These are phyloP conservation scores for Dascillus cervinus DNA, from an alignment of 2,888 invertebrate species.

Conservation along the genomic window DNA sequence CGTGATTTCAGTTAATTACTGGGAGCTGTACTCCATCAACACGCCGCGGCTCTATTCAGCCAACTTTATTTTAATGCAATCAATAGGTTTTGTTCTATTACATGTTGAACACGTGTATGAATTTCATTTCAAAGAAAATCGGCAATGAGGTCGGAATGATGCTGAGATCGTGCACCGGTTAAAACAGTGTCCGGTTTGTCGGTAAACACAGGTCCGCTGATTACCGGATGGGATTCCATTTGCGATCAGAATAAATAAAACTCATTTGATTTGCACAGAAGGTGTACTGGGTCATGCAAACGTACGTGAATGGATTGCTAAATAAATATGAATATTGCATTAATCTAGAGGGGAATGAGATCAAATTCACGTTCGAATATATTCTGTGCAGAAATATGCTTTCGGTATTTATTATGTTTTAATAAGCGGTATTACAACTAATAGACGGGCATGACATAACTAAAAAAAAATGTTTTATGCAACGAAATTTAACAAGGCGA, in stretches of 20 bases:
- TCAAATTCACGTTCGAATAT: too few species aligned
- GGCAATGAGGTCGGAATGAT: constrained; percentile 6
- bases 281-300: constrained; percentile 16
- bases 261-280: constrained; percentile 17
- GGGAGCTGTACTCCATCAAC: constrained; percentile 20
- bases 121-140: constrained; percentile 6
- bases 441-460: too few species aligned
- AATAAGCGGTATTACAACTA: too few species aligned
- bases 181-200: constrained; percentile 7
- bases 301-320: constrained; percentile 19
- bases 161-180: constrained; percentile 9
- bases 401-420: too few species aligned
- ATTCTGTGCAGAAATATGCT: too few species aligned
- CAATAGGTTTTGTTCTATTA: constrained; percentile 10
- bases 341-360: too few species aligned
- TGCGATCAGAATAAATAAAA: constrained; percentile 22
- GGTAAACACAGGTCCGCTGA: constrained; percentile 18
- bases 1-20: constrained; percentile 33
- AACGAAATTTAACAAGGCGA: too few species aligned
- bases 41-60: constrained; percentile 10
- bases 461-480: too few species aligned
- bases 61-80: constrained; percentile 12
- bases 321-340: constrained; percentile 16
- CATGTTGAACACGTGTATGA: constrained; percentile 13
- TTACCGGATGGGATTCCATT: constrained; percentile 20